These are phyloP conservation scores for Ctenosaura bakeri DNA, from an alignment of 2,797 vertebrate species.

Conservation along the genomic window DNA sequence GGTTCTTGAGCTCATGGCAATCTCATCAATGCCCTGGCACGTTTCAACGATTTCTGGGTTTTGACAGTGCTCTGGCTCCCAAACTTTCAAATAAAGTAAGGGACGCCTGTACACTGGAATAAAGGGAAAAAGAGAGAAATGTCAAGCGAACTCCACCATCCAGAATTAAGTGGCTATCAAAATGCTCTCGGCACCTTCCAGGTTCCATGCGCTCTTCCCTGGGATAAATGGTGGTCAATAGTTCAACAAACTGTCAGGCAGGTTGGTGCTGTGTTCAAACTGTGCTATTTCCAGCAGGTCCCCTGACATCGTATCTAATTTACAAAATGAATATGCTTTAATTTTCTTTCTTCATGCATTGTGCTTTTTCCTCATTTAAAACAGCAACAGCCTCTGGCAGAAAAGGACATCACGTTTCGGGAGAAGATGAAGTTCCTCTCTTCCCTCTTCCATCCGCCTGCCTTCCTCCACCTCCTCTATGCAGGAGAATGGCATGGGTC, in stretches of 20 bases:
- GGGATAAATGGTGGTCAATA: constrained; percentile 85
- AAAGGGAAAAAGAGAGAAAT: constrained; percentile 63
- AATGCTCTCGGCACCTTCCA: constrained; percentile 74
- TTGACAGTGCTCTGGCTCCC: too few relatives aligned
- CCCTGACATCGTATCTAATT: constrained; percentile 88
- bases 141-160: constrained; percentile 74
- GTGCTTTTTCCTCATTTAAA: constrained; percentile 89
- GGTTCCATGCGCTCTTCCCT: constrained; percentile 77
- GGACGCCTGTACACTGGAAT: constrained; percentile 6
- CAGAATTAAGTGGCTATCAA: constrained; percentile 81
- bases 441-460: constrained; percentile 18
- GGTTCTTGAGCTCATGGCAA: too few relatives aligned
- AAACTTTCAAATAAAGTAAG: background rate
- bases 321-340: constrained; percentile 90
- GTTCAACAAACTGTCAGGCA: constrained; percentile 85
- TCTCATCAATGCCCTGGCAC: too few relatives aligned
- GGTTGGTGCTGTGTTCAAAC: constrained; percentile 81
- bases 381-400: constrained; percentile 87
- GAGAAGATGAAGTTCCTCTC: constrained; percentile 77
- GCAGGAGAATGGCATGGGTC: constrained; percentile 84
- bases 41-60: too few relatives aligned
- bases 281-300: constrained; percentile 82
- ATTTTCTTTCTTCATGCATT: constrained; percentile 90
- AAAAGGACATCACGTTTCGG: constrained; percentile 88
- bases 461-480: constrained; percentile 64